Percentiles rank a stretch among this genome's conserved stretches.
Evolutionary conservation across 2,113 vertebrate species (phyloP).

Genomic region (Talpa occidentalis): DNA sequence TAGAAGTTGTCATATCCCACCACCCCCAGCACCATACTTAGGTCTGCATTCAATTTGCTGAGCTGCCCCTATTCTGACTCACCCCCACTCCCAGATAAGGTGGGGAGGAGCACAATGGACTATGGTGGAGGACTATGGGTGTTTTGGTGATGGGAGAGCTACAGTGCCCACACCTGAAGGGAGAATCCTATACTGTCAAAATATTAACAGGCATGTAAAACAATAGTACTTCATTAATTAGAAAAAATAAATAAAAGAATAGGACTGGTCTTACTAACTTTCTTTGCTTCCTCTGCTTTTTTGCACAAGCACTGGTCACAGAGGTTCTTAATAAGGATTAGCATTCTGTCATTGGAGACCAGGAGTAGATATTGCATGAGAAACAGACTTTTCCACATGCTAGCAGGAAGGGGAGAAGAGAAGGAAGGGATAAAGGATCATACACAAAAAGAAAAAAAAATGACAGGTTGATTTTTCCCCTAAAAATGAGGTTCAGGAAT

Average conservation of each 20-base stretch:
- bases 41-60: neutral
- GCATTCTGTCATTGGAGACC: conserved; percentile 20
- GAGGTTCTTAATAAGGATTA: conserved; percentile 46
- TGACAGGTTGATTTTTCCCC: neutral
- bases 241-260: neutral
- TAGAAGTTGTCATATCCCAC: neutral
- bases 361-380: neutral
- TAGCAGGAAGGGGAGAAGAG: neutral
- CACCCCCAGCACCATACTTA: neutral
- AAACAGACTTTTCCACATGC: conserved; percentile 6
- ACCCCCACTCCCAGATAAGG: too few species aligned
- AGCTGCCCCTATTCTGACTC: neutral
- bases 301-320: neutral
- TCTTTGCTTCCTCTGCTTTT: neutral
- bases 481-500: conserved; percentile 29
- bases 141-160: too few species aligned
- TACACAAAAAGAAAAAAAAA: neutral
- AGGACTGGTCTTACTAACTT: neutral
- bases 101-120: too few species aligned
- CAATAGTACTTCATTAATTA: too few species aligned
- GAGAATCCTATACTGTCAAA: too few species aligned
- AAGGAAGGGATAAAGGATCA: too few species aligned
- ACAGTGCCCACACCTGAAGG: too few species aligned
- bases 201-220: too few species aligned
- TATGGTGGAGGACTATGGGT: too few species aligned